phyloP scores from a whole-genome alignment of 2,113 vertebrate genomes.

The Nestor notabilis region DNA sequence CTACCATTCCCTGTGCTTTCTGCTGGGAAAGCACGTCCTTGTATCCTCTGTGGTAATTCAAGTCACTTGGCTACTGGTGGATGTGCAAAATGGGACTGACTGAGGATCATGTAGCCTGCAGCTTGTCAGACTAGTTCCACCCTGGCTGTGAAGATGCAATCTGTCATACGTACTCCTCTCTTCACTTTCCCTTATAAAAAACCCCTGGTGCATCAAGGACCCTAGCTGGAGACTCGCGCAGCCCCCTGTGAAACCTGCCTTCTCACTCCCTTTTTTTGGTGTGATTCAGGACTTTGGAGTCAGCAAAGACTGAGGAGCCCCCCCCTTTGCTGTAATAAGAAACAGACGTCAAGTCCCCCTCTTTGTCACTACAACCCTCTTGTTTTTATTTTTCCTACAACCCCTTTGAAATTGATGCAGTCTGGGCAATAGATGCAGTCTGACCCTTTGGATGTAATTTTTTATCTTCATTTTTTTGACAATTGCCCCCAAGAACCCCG shows the following conservation, averaged over 20 bases:
- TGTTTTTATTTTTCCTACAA: slow-evolving; percentile 66
- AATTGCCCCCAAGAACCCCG: slow-evolving; percentile 78
- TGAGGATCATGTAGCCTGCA: slow-evolving; percentile 54
- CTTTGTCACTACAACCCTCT: slow-evolving; percentile 59
- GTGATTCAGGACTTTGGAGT: slow-evolving; percentile 86
- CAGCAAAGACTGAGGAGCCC: slow-evolving; percentile 84
- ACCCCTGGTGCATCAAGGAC: slow-evolving; percentile 65
- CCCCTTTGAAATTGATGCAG: slow-evolving; percentile 81
- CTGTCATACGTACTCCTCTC: slow-evolving; percentile 16
- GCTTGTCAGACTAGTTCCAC: slow-evolving; percentile 45
- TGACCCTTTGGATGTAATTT: slow-evolving; percentile 83
- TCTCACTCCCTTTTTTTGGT: slow-evolving; percentile 83
- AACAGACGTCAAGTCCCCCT: slow-evolving; percentile 89
- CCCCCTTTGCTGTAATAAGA: slow-evolving; percentile 92
- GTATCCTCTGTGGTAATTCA: slow-evolving; percentile 3
- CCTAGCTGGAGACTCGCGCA: slow-evolving; percentile 85
- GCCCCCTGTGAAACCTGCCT: slow-evolving; percentile 87
- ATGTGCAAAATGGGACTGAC: slow-evolving; percentile 33
- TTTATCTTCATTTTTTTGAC: slow-evolving; percentile 80
- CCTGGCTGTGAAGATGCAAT: slow-evolving; percentile 70
- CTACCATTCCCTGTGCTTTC: slow-evolving; percentile 55
- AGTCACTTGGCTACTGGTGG: slow-evolving; percentile 43
- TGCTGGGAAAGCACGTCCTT: slow-evolving; percentile 47
- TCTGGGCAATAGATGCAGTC: slow-evolving; percentile 86
- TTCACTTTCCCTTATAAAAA: slow-evolving; percentile 33